These are phyloP conservation scores for Ptilorrhoa leucosticta DNA, from an alignment of 2,113 vertebrate species.

Conservation along the genomic window DNA sequence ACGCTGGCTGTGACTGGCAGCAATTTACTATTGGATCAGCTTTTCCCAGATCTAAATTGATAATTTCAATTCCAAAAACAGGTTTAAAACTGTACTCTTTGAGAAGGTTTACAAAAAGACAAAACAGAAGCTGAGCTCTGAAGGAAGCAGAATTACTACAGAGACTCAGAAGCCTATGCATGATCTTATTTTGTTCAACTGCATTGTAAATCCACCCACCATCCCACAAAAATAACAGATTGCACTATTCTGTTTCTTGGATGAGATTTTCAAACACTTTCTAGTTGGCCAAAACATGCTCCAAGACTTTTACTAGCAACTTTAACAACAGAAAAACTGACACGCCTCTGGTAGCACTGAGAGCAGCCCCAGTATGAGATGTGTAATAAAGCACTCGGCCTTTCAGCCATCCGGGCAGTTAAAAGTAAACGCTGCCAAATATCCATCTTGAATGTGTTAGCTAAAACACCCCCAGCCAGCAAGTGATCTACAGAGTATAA, in stretches of 20 bases:
- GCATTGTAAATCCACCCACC: conserved; percentile 34
- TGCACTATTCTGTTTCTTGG: conserved; percentile 38
- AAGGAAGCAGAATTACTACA: conserved; percentile 36
- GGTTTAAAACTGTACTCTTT: neutral
- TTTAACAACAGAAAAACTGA: neutral
- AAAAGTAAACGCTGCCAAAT: neutral
- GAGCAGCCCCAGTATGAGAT: neutral
- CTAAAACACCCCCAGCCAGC: neutral
- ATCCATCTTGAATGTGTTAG: neutral
- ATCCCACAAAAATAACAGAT: conserved; percentile 41
- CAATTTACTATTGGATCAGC: neutral
- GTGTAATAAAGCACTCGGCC: neutral
- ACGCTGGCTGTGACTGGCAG: neutral
- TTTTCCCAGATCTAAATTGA: neutral
- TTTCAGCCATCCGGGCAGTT: neutral
- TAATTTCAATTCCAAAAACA: neutral
- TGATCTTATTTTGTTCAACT: conserved; percentile 7
- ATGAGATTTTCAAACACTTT: conserved; percentile 9
- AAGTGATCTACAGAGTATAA: neutral
- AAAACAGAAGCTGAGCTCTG: neutral
- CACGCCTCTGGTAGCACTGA: neutral
- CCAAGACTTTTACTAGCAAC: neutral
- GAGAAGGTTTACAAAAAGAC: neutral
- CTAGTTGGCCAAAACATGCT: neutral
- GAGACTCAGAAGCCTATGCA: neutral